Evolutionary conservation across 2,113 vertebrate species (phyloP), one percentile per base, ranked within the genome.

Genomic region (Megalops atlanticus): DNA sequence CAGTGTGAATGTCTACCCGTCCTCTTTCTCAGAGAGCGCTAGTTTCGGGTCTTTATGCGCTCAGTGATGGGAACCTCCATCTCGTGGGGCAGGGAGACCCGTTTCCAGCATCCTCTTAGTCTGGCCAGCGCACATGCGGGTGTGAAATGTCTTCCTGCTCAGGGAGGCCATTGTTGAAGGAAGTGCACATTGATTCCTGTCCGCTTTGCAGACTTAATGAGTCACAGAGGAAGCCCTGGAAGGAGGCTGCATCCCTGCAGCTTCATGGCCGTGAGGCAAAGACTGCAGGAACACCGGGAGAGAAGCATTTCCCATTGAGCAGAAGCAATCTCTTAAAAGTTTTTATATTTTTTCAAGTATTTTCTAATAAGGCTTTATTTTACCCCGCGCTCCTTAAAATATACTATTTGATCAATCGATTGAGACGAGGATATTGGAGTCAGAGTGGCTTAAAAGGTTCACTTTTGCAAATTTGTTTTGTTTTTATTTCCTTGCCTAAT

Each of bases 101-200:
- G 77, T 71, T 77, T 69, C 58, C 80, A 70, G 52, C 47, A 54
- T 70, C 31, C 47, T 49, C 70, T 49, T 40, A 79, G 74, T 40
- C 79, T 75, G 74, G 47, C 16, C 24, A 39, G 74, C 10, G 68
- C 79, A 49, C 74, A 36, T 31, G 41, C 36, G 74, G 75, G 79
- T 76, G 79, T 81, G 79, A 84, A 78, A 77, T 45, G 74, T 70
- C 74, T 79, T 84, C 47, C 74, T 77, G 58, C 43, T 35, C 35
- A 52, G 64, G 49, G 41, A 33, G 4, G n/a, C 36, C 52, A 40
- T 41, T 35, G 52, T 15, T 49, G 43, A 78, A 84, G 82, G 82
- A 84, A 84, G 75, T 71, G 24, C n/a, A 4, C 40, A 77, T 54
- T 84, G 74, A 84, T 77, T 80, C 74, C 68, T 77, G 74, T 73